These are phyloP conservation scores for Rhabditoides inermis DNA, from an alignment of 2,888 invertebrate genomes.

Conservation along the genomic window DNA sequence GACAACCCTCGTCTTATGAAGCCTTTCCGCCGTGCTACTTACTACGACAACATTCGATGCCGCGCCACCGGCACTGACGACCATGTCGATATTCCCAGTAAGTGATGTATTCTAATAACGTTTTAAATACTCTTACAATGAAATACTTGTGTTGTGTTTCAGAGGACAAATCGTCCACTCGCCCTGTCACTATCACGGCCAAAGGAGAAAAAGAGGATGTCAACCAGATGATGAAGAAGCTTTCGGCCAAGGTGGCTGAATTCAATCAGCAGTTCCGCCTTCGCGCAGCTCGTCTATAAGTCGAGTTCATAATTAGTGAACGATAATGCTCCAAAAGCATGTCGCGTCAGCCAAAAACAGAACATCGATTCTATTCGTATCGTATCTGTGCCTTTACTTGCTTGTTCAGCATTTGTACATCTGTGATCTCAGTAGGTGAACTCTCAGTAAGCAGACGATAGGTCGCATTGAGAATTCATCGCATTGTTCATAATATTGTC, in stretches of 20 bases:
- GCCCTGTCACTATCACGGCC: no score
- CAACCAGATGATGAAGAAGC: conserved; percentile 37
- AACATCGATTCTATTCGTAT: no score
- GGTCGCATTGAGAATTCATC: no score
- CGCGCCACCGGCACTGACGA: conserved; percentile 24
- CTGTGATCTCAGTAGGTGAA: no score
- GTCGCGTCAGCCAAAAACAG: no score
- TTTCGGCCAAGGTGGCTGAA: conserved; percentile 41
- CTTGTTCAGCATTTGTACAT: no score
- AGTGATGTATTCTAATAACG: not conserved
- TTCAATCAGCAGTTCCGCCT: conserved; percentile 35
- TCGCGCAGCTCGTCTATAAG: no score
- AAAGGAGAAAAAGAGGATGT: conserved; percentile 25
- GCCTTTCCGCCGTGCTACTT: conserved; percentile 46
- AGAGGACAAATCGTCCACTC: not conserved
- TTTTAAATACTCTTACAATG: not conserved
- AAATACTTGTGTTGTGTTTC: not conserved
- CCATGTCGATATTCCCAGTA: conserved; percentile 11
- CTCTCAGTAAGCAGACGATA: no score
- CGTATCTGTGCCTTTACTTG: no score
- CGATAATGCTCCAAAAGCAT: no score
- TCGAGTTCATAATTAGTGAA: no score
- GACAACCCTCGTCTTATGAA: conserved; percentile 51
- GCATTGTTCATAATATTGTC: no score
- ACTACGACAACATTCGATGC: conserved; percentile 50